phyloP scores from a whole-genome alignment of 2,888 invertebrate species.

The Drosophila melanocephala region DNA sequence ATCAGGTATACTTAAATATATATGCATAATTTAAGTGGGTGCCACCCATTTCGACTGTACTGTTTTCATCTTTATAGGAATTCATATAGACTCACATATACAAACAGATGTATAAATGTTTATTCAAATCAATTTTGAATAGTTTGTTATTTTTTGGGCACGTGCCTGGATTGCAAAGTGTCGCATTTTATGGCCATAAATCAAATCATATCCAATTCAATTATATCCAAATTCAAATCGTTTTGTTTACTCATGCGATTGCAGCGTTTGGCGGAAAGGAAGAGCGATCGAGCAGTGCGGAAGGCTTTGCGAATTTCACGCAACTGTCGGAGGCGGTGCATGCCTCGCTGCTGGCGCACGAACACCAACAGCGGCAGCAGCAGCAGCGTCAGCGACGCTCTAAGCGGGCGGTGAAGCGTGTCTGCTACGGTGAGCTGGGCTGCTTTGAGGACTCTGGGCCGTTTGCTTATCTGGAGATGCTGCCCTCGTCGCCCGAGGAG shows the following conservation, averaged over 20 bases:
- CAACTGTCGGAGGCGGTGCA: slow-evolving; percentile 73
- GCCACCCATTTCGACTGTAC: not conserved
- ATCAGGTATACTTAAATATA: not conserved
- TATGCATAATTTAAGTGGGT: not conserved
- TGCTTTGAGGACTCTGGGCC: slow-evolving; percentile 97
- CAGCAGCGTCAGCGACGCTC: slow-evolving; percentile 85
- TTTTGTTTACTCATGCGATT: slow-evolving; percentile 19
- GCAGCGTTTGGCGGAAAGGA: slow-evolving; percentile 53
- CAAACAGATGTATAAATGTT: not conserved
- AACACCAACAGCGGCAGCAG: slow-evolving; percentile 48
- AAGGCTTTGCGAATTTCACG: slow-evolving; percentile 59
- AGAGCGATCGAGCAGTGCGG: slow-evolving; percentile 12
- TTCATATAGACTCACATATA: not conserved
- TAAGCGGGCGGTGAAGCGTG: slow-evolving; percentile 92
- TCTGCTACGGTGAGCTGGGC: slow-evolving; percentile 95
- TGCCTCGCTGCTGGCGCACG: slow-evolving; percentile 69
- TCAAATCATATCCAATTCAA: slow-evolving; percentile 13
- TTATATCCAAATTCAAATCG: not conserved
- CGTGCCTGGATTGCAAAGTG: slow-evolving; percentile 39
- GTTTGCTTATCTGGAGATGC: slow-evolving; percentile 95
- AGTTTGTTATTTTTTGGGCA: slow-evolving; percentile 2
- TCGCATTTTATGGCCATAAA: slow-evolving; percentile 12
- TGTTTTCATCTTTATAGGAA: not conserved
- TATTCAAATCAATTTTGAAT: not conserved
- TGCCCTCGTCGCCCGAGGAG: slow-evolving; percentile 94